Conservation (phyloP, 2,888 invertebrate genomes). For the Schizotus pectinicornis region DNA sequence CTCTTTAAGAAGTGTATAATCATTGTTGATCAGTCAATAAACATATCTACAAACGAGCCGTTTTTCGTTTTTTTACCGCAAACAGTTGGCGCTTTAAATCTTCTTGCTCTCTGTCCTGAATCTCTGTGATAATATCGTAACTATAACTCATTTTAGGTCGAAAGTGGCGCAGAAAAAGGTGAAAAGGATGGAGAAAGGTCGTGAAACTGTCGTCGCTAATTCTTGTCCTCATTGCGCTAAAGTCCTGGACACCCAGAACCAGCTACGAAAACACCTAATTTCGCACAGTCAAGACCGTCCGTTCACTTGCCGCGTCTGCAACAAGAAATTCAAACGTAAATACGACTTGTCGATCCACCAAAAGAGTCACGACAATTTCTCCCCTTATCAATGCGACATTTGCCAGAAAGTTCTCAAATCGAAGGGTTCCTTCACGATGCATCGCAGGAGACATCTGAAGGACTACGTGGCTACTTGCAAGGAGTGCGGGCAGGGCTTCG, state of each 20-base stretch:
- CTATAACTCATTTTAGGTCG: background rate
- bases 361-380: constrained; percentile 26
- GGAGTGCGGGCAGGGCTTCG: constrained; percentile 44
- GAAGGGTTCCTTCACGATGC: constrained; percentile 55
- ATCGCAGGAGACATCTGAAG: constrained; percentile 62
- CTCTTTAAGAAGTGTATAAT: too few species aligned
- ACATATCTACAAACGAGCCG: too few species aligned
- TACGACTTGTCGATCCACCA: constrained; percentile 35
- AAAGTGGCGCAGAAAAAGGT: background rate
- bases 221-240: background rate
- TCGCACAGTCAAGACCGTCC: constrained; percentile 63
- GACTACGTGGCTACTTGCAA: constrained; percentile 62
- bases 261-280: constrained; percentile 61
- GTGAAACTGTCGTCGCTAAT: constrained; percentile 2
- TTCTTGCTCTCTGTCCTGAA: background rate
- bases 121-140: too few species aligned
- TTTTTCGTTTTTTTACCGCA: background rate
- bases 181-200: too few species aligned
- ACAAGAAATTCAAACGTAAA: constrained; percentile 39
- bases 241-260: constrained; percentile 39
- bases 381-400: constrained; percentile 57
- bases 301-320: constrained; percentile 37
- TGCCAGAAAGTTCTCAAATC: constrained; percentile 63
- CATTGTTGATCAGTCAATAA: too few species aligned
- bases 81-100: background rate